A percentile compares a stretch with the other conserved stretches of the same genome.
These are phyloP conservation scores for Gymnothorax reevesii DNA, from an alignment of 2,797 vertebrate species.

Conservation along the genomic window DNA sequence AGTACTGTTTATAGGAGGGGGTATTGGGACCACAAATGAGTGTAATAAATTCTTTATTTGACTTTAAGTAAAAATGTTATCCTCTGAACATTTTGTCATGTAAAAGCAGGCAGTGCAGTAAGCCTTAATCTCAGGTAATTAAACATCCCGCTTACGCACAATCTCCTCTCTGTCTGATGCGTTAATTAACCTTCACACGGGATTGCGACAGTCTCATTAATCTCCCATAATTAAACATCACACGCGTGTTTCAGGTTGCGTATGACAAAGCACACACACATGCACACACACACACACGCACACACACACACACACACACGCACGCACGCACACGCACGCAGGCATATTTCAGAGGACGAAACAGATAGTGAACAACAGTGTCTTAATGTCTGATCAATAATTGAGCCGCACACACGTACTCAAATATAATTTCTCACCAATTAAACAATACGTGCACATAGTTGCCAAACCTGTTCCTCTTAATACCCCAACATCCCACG, in stretches of 20 bases:
- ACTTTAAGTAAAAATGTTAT: not conserved
- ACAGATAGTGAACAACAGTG: no score
- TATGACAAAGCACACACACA: not conserved
- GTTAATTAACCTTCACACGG: not conserved
- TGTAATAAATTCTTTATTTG: not conserved
- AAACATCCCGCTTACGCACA: not conserved
- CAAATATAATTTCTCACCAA: not conserved
- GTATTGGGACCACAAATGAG: not conserved
- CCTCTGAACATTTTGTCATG: not conserved
- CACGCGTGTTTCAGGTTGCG: not conserved
- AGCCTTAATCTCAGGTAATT: not conserved
- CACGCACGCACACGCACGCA: not conserved
- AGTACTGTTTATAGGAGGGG: not conserved
- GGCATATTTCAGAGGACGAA: no score
- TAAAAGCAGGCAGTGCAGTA: not conserved
- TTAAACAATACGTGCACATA: no score
- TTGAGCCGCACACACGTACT: not conserved
- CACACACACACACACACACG: no score
- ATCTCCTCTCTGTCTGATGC: not conserved
- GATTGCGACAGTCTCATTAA: not conserved
- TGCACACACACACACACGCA: no score
- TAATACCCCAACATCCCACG: not conserved
- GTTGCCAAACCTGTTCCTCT: not conserved
- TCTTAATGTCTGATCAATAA: not conserved
- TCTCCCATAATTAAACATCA: conserved; percentile 13